A percentile compares a stretch with the other conserved stretches of the same genome.
These are phyloP conservation scores for Diceros bicornis DNA, from an alignment of 2,797 vertebrate species.

Conservation along the genomic window DNA sequence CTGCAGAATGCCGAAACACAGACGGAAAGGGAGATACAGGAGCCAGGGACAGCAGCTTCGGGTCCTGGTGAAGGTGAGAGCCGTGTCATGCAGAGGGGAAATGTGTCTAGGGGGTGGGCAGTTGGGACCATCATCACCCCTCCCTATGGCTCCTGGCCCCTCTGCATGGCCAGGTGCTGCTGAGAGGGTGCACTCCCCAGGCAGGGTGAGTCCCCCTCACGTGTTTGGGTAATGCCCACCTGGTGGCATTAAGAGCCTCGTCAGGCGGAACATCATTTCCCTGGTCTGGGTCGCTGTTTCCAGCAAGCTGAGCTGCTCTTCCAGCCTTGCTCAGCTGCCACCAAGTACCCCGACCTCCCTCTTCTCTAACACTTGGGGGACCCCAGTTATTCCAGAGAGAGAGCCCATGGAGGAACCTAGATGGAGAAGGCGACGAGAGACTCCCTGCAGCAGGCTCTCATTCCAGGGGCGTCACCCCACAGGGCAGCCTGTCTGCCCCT, in stretches of 20 bases:
- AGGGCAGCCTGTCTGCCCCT: neutral
- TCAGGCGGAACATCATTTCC: neutral
- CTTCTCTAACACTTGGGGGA: neutral
- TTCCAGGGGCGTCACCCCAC: neutral
- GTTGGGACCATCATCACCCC: neutral
- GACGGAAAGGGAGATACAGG: constrained; percentile 95
- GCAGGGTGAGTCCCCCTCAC: neutral
- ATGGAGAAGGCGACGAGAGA: neutral
- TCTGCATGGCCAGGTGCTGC: neutral
- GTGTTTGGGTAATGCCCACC: neutral
- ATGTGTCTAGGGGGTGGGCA: neutral
- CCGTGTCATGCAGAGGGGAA: neutral
- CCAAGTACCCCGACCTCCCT: neutral
- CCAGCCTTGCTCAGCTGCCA: neutral
- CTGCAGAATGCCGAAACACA: constrained; percentile 98
- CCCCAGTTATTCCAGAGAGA: neutral
- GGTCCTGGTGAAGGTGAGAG: constrained; percentile 90
- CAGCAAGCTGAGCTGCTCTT: neutral
- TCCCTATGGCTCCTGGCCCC: neutral
- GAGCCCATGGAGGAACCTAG: neutral
- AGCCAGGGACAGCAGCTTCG: constrained; percentile 89
- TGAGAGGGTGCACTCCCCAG: neutral
- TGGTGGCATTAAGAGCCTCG: neutral
- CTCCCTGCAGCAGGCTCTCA: neutral
- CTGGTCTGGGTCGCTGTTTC: neutral